Evolutionary conservation across 2,113 vertebrate species (phyloP).

Genomic region (Chauna torquata): DNA sequence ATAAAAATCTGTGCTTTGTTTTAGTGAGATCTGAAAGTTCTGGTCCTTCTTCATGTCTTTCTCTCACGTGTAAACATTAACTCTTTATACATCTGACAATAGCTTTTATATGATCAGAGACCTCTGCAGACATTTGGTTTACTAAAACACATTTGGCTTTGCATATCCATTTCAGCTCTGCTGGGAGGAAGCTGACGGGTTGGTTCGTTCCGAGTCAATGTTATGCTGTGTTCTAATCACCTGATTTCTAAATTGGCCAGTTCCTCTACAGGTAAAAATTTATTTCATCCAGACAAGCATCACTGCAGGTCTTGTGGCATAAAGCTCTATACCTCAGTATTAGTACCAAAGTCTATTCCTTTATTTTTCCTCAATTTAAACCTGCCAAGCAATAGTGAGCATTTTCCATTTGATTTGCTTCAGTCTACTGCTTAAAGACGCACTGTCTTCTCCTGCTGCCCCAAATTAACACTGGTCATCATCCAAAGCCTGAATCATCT

Average conservation of each 20-base stretch:
- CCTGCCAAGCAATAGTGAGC: neutral
- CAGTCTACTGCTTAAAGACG: neutral
- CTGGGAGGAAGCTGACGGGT: neutral
- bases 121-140: neutral
- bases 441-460: neutral
- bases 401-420: neutral
- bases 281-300: neutral
- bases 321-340: neutral
- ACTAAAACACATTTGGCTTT: neutral
- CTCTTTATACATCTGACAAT: neutral
- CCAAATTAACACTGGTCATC: neutral
- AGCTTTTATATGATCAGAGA: neutral
- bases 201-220: constrained; percentile 28
- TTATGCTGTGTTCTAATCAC: neutral
- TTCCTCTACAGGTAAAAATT: neutral
- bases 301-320: neutral
- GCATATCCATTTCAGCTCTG: neutral
- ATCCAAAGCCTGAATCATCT: neutral
- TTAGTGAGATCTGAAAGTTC: neutral
- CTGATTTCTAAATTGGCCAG: constrained; percentile 19
- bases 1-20: neutral
- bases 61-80: neutral
- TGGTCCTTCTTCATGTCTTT: neutral
- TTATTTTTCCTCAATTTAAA: neutral
- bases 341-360: neutral